Conservation (phyloP, 2,888 invertebrate species). For the Eristalis tenax region DNA sequence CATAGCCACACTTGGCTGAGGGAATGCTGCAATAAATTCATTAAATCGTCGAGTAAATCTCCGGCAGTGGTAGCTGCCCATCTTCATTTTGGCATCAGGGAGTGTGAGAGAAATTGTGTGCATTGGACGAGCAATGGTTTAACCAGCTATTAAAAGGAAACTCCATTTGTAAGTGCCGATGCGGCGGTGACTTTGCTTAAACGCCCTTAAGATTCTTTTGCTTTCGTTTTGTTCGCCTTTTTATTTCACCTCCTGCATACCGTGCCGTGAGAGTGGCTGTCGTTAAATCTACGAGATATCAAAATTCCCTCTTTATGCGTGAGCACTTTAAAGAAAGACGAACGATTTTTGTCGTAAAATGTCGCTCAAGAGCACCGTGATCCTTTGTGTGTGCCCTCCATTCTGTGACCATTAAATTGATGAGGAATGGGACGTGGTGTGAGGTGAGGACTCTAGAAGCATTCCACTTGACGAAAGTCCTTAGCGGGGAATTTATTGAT, state of each 20-base stretch:
- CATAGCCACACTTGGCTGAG: background rate
- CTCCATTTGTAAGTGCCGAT: slow-evolving; percentile 23
- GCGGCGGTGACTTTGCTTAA: background rate
- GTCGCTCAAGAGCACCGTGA: background rate
- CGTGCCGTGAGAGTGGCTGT: background rate
- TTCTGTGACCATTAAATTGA: slow-evolving; percentile 5
- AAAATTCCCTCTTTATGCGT: slow-evolving; percentile 4
- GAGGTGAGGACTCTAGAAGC: background rate
- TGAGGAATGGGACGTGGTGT: background rate
- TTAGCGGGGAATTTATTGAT: background rate
- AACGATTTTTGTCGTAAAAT: background rate
- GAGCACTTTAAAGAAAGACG: slow-evolving; percentile 4
- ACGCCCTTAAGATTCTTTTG: background rate
- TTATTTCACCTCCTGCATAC: background rate
- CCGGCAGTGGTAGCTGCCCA: background rate
- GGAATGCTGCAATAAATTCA: background rate
- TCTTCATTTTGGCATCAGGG: background rate
- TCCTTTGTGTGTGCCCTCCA: slow-evolving; percentile 10
- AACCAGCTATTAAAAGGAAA: slow-evolving; percentile 14
- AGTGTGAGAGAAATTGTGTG: too few relatives aligned
- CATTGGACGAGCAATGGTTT: too few relatives aligned
- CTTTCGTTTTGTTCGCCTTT: background rate
- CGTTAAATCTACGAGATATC: slow-evolving; percentile 10
- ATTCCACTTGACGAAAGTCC: background rate
- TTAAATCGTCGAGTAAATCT: background rate